These are phyloP conservation scores for Brachyopa scutellaris DNA, from an alignment of 2,888 invertebrate genomes.

Conservation along the genomic window DNA sequence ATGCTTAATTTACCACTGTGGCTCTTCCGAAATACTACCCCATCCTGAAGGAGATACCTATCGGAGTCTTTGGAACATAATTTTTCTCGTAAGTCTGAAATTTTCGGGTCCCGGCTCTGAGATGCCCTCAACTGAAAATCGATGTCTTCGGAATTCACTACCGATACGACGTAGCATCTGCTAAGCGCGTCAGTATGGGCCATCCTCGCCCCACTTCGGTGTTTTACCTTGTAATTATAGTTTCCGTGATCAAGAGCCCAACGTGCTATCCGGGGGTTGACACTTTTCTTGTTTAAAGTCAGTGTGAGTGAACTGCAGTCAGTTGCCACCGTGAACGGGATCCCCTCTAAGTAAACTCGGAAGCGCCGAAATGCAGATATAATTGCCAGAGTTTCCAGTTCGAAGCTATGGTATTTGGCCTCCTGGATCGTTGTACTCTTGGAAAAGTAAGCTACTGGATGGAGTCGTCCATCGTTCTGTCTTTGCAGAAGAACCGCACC, in stretches of 20 bases:
- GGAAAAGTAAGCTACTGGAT: constrained; percentile 76
- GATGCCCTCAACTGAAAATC: constrained; percentile 69
- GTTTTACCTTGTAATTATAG: constrained; percentile 75
- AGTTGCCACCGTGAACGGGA: constrained; percentile 74
- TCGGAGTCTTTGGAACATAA: not conserved
- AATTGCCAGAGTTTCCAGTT: constrained; percentile 67
- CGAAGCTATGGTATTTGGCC: constrained; percentile 35
- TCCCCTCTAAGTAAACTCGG: constrained; percentile 74
- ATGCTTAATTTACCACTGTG: not conserved
- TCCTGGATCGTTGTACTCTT: constrained; percentile 71
- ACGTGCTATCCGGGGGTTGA: constrained; percentile 39
- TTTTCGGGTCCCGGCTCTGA: not conserved
- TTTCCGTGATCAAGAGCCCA: constrained; percentile 76
- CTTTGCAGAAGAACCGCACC: constrained; percentile 74
- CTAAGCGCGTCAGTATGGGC: no score
- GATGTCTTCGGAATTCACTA: not conserved
- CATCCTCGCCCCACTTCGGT: constrained; percentile 57
- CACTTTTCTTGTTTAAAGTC: not conserved
- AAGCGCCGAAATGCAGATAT: constrained; percentile 75
- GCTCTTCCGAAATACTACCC: constrained; percentile 4
- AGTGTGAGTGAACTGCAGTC: constrained; percentile 74
- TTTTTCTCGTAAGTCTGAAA: not conserved
- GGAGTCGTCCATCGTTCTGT: constrained; percentile 66
- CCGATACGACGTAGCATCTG: no score
- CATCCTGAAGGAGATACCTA: not conserved